Evolutionary conservation across 1,140 invertebrate genomes (phyloP), one percentile per base, ranked within the genome.

Genomic region (Diorhabda sublineata): DNA sequence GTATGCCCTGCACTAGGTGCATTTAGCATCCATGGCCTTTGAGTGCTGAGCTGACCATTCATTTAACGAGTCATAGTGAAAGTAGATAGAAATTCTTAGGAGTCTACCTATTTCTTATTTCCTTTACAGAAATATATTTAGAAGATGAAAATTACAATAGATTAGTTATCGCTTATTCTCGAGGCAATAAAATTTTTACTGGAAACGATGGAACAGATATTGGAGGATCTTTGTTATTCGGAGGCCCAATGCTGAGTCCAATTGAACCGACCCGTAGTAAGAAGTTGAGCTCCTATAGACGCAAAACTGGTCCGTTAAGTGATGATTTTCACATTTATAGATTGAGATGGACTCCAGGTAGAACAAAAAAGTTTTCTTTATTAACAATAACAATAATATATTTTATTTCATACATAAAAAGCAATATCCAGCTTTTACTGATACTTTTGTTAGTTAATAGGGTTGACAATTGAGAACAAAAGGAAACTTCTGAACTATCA

Each of bases 121-220:
- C 47, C 9, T 68, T 71, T 73, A 60, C 47, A 76, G 75, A 76
- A 74, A 72, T 76, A 6, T 75, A 74, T 58, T 56, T 76, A 11
- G 71, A 76, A 71, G 69, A 73, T 58, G 58, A 66, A 7, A 62
- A 47, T 11, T 11, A 70, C n/a, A 70, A 68, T 9, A 75, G 67
- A 72, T 66, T 77, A 5, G 70, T 73, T 69, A 75, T 77, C 11
- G 73, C 73, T 3, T 78, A 75, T 69, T 64, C 74, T 60, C 69
- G 77, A 68, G 77, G 77, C 0, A 78, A 78, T 61, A 60, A 70
- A 59, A 9, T 71, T 43, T 67, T 76, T 5, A 58, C 57, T 4
- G 66, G 66, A 60, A 67, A 62, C 58, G 66, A 70, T 65, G 62
- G 66, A 9, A 61, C 67, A 47, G 73, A 78, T 73, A 61, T 75